Evolutionary conservation across 2,113 vertebrate genomes (phyloP), one percentile per base, ranked within the genome.

Genomic region (Mobula hypostoma): DNA sequence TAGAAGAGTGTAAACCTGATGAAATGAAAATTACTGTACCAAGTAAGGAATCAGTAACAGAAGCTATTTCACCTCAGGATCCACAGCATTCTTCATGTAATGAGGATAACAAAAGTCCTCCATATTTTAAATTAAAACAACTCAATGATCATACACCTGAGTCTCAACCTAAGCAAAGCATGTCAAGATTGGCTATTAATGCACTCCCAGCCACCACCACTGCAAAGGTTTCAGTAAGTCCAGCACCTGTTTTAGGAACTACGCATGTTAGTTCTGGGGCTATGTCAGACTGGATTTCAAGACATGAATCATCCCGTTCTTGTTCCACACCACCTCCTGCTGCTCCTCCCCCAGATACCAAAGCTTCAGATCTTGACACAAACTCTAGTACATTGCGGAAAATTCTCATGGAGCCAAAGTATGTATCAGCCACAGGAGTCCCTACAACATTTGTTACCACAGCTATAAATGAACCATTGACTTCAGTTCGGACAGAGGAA

Each of bases 381-480:
- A 98, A 97, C 95, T 99, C 99, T 66, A 99, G 99, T 95, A 99
- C 99, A 0, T 96, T 99, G 96, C 97, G 99, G 94, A 99, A 99
- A 96, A 99, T 99, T 94, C 97, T 99, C 85, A 99, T 99, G 99
- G 99, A 99, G 95, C 99, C 99, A 36, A 99, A 99, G 91, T 99
- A 99, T 0, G 98, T 98, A 0, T 98, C 98, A 0, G 97, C 98
- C 0, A 96, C 98, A 94, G 97, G 94, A 72, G 97, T 95, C 94
- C 96, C 95, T 79, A 97, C 97, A 76, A 98, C 98, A 0, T 96
- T 97, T 0, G 97, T 99, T 94, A 99, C 98, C 0, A 96, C 98
- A 0, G 96, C 96, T 0, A 96, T 98, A 0, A 95, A 96, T 0
- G 98, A 98, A 93, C 98, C 97, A 0, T 96, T 98, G 94, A 97